Percentiles rank a stretch among this genome's conserved stretches.
phyloP scores from a whole-genome alignment of 2,113 vertebrate genomes.

The Rallus limicola region DNA sequence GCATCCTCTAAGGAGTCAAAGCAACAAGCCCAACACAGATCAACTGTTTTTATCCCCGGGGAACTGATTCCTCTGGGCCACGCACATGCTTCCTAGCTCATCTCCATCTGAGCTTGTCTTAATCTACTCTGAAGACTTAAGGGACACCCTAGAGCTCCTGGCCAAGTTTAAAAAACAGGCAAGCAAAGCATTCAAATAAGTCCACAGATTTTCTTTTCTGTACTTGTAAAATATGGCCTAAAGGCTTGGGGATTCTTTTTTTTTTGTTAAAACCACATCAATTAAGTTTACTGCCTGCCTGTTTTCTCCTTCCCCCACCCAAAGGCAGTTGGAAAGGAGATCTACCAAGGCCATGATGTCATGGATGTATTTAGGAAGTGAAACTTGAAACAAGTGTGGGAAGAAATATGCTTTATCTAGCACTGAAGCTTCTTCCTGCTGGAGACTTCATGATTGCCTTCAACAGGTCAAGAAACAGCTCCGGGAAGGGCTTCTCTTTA shows the following conservation, averaged over 20 bases:
- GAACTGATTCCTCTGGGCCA: background rate
- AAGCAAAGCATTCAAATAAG: background rate
- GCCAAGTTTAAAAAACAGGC: background rate
- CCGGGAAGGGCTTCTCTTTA: background rate
- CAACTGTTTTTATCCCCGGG: background rate
- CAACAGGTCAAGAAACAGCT: background rate
- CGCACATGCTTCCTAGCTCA: rapidly evolving
- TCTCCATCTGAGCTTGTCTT: background rate
- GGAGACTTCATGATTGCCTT: background rate
- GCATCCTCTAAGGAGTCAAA: background rate
- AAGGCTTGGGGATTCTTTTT: background rate
- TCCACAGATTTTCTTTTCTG: background rate
- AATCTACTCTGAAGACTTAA: slow-evolving; percentile 33
- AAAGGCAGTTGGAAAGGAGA: background rate
- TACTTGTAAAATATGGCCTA: background rate
- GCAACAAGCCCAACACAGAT: background rate
- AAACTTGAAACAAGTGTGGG: background rate
- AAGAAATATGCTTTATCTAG: background rate
- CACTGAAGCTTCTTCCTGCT: background rate
- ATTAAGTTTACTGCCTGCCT: background rate
- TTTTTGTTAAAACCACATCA: background rate
- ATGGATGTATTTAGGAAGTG: background rate
- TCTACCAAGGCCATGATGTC: background rate
- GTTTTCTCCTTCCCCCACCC: background rate
- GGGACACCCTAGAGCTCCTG: background rate